Evolutionary conservation across 2,888 invertebrate species (phyloP).

Genomic region (Trissolcus japonicus): DNA sequence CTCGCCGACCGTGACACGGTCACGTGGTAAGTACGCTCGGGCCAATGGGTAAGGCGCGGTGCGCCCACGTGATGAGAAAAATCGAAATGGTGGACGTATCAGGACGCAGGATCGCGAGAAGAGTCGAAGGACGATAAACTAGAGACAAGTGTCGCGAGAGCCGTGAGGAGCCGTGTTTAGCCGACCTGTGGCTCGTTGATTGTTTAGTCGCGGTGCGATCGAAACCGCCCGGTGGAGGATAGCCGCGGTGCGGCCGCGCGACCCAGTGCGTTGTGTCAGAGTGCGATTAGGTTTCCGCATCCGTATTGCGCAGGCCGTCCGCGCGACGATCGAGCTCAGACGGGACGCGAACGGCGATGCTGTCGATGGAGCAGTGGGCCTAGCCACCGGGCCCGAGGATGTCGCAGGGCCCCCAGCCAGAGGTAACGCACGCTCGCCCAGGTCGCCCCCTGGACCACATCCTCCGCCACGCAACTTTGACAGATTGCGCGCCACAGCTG

Average conservation of each 20-base stretch:
- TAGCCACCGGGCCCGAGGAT: constrained; percentile 6
- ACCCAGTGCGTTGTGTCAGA: constrained; percentile 18
- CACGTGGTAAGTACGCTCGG: constrained; percentile 56
- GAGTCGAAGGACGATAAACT: constrained; percentile 72
- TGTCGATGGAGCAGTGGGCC: constrained; percentile 3
- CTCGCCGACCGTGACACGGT: constrained; percentile 25
- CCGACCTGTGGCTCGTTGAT: constrained; percentile 48
- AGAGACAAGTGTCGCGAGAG: constrained; percentile 62
- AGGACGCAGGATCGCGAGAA: constrained; percentile 72
- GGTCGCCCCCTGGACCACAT: neutral
- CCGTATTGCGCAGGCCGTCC: constrained; percentile 54
- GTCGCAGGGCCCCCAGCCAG: neutral
- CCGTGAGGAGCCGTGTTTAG: constrained; percentile 55
- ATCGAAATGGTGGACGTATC: constrained; percentile 74
- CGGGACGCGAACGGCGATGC: constrained; percentile 38
- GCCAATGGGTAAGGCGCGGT: constrained; percentile 53
- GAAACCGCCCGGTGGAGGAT: constrained; percentile 5
- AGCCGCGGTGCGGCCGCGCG: constrained; percentile 11
- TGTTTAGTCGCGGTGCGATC: neutral
- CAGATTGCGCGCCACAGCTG: constrained; percentile 5
- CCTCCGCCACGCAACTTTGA: no score
- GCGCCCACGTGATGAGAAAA: constrained; percentile 70
- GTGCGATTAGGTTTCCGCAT: constrained; percentile 19
- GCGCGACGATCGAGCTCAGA: constrained; percentile 16
- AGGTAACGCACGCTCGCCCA: neutral